Evolutionary conservation across 2,113 vertebrate genomes (phyloP).

Genomic region (Amazona vittata): DNA sequence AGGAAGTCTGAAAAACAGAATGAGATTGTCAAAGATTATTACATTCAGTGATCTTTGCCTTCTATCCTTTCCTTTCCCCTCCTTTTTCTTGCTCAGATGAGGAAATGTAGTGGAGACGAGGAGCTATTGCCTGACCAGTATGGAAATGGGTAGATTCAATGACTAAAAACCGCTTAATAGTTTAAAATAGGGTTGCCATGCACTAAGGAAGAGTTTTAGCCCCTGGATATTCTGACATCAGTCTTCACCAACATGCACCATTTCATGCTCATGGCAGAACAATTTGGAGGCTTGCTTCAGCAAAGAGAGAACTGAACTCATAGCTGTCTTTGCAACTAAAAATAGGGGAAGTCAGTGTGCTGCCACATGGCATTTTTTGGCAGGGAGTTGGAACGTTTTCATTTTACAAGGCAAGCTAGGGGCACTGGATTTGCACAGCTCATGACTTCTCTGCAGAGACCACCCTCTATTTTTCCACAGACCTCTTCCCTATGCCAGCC

Average conservation of each 20-base stretch:
- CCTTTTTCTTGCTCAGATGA: background rate
- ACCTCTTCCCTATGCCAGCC: background rate
- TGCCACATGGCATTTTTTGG: slow-evolving; percentile 20
- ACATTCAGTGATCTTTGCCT: background rate
- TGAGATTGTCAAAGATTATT: background rate
- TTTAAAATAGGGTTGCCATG: background rate
- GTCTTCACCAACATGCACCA: background rate
- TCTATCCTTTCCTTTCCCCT: background rate
- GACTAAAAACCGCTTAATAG: background rate
- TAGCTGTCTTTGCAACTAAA: slow-evolving; percentile 31
- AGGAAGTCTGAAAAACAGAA: background rate
- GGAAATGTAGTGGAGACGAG: background rate
- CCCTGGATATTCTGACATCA: background rate
- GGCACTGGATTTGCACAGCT: background rate
- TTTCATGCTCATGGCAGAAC: background rate
- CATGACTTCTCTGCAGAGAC: background rate
- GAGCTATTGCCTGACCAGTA: background rate
- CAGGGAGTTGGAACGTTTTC: slow-evolving; percentile 26
- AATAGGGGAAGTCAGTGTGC: background rate
- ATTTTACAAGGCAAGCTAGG: background rate
- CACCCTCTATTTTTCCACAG: background rate
- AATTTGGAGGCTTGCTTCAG: background rate
- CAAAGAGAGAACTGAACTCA: background rate
- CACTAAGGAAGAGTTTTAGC: background rate
- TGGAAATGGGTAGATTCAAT: background rate